These are phyloP conservation scores for Congeria kusceri DNA, from an alignment of 2,888 invertebrate species.

Conservation along the genomic window DNA sequence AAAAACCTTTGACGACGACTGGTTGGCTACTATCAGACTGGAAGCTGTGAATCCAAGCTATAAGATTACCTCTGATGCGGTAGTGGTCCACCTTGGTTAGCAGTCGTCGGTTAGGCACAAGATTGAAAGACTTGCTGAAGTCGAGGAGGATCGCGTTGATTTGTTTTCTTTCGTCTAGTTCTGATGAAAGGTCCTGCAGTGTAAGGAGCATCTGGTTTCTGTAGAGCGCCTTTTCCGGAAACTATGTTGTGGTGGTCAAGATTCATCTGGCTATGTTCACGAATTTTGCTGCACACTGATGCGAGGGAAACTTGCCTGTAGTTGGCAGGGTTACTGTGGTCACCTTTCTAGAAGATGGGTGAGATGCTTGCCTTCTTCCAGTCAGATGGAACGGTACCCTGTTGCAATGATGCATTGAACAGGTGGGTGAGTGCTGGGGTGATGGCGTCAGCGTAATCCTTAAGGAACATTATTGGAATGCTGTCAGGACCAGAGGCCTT, in stretches of 20 bases:
- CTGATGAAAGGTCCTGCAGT: background rate
- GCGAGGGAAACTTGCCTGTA: background rate
- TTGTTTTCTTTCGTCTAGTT: background rate
- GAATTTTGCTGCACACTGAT: too few relatives aligned
- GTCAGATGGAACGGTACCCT: too few relatives aligned
- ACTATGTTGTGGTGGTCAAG: too few relatives aligned
- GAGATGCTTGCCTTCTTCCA: too few relatives aligned
- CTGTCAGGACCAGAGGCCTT: constrained; percentile 1
- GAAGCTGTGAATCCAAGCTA: background rate
- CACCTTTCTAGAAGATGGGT: too few relatives aligned
- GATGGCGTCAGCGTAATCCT: too few relatives aligned
- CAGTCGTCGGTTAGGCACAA: background rate
- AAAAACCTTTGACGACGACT: background rate
- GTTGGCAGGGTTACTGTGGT: background rate
- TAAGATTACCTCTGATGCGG: background rate
- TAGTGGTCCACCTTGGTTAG: background rate
- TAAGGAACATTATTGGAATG: too few relatives aligned
- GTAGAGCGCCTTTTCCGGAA: too few relatives aligned
- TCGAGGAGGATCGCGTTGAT: background rate
- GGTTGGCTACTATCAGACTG: background rate
- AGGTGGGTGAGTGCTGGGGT: too few relatives aligned
- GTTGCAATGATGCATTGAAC: too few relatives aligned
- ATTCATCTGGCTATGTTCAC: too few relatives aligned
- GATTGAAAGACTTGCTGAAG: background rate
- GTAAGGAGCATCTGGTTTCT: too few relatives aligned